These are phyloP conservation scores for Troglohyphantes excavatus DNA, from an alignment of 2,888 invertebrate species.

Conservation along the genomic window DNA sequence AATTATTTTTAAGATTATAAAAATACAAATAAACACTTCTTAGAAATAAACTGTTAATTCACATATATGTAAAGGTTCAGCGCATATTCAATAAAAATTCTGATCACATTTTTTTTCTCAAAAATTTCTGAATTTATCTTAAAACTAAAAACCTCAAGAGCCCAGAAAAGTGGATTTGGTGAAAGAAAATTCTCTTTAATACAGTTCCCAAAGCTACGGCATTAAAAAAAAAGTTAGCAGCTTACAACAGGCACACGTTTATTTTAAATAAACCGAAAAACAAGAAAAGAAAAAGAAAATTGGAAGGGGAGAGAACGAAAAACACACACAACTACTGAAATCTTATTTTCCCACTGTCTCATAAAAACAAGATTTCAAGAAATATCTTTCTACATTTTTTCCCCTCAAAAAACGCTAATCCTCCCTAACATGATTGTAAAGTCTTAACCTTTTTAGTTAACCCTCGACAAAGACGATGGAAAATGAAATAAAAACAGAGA, in stretches of 20 bases:
- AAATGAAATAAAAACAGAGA: neutral
- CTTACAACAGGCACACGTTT: neutral
- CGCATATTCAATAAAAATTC: neutral
- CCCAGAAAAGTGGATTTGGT: neutral
- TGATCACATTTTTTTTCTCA: neutral
- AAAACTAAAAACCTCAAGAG: slow-evolving; percentile 9
- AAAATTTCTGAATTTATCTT: neutral
- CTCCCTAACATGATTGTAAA: slow-evolving; percentile 15
- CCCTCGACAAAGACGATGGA: neutral
- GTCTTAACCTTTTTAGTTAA: slow-evolving; percentile 34
- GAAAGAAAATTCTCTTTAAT: neutral
- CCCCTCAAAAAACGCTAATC: slow-evolving; percentile 15
- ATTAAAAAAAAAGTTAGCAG: neutral
- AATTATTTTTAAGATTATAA: neutral
- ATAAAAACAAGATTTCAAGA: slow-evolving; percentile 10
- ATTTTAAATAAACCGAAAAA: neutral
- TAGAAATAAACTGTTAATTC: neutral
- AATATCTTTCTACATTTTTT: neutral
- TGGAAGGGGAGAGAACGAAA: neutral
- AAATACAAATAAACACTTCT: neutral
- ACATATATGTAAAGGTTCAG: neutral
- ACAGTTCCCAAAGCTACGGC: neutral
- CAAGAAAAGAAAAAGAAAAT: slow-evolving; percentile 13
- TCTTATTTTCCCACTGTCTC: slow-evolving; percentile 3
- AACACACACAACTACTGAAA: neutral